Percentiles rank a stretch among this genome's conserved stretches.
These are phyloP conservation scores for Sycophila sp. DNA, from an alignment of 1,140 invertebrate genomes.

Conservation along the genomic window DNA sequence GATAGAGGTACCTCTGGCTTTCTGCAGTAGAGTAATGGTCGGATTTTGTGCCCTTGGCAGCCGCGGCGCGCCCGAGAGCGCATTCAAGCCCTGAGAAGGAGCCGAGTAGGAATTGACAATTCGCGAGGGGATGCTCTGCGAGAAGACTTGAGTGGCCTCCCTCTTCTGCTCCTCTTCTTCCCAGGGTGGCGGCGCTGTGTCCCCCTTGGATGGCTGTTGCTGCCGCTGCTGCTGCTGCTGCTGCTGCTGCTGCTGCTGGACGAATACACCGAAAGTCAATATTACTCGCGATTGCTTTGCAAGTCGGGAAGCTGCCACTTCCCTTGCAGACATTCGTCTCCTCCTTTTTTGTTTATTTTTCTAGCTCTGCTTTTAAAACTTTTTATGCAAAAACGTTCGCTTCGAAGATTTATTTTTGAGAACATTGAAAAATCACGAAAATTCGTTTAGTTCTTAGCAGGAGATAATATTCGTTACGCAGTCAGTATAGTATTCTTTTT, in stretches of 20 bases:
- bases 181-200: constrained; percentile 54
- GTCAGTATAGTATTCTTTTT: background rate
- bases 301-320: background rate
- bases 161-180: constrained; percentile 49
- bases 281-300: background rate
- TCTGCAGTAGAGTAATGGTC: constrained; percentile 87
- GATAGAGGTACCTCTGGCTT: constrained; percentile 79
- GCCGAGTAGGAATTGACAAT: constrained; percentile 75
- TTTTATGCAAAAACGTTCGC: too few species aligned
- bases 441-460: too few species aligned
- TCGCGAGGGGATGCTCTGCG: constrained; percentile 57
- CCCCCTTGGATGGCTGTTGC: background rate
- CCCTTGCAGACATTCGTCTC: too few species aligned
- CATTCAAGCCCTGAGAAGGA: constrained; percentile 71
- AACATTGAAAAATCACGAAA: too few species aligned
- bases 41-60: constrained; percentile 87
- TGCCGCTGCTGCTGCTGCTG: background rate
- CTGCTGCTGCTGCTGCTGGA: background rate
- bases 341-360: too few species aligned
- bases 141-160: constrained; percentile 47
- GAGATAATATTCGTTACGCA: too few species aligned
- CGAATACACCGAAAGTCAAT: constrained; percentile 3
- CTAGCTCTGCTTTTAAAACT: too few species aligned
- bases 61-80: constrained; percentile 65
- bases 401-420: too few species aligned